Percentiles rank a stretch among this genome's conserved stretches.
Conservation (phyloP, 2,113 vertebrate genomes). For the Promerops cafer region DNA sequence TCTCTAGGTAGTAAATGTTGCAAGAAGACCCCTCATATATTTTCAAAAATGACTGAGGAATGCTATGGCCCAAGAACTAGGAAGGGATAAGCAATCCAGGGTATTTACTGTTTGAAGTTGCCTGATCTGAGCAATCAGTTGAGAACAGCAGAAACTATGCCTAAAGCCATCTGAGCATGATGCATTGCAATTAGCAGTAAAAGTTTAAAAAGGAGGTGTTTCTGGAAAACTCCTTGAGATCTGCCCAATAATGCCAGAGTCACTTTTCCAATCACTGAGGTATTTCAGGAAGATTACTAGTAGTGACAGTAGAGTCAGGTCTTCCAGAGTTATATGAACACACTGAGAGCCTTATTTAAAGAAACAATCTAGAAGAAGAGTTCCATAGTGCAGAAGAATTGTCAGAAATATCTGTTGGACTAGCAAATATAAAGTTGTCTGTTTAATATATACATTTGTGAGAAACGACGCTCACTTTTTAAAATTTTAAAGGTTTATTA, state of each 20-base stretch:
- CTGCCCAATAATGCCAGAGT: not conserved
- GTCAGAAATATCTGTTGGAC: not conserved
- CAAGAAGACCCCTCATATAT: not conserved
- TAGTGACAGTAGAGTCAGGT: not conserved
- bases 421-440: not conserved
- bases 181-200: not conserved
- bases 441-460: not conserved
- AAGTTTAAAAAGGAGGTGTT: rapidly evolving
- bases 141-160: not conserved
- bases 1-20: not conserved
- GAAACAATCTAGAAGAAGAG: not conserved
- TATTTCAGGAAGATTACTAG: not conserved
- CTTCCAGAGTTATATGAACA: not conserved
- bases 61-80: not conserved
- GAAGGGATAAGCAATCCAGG: not conserved
- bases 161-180: not conserved
- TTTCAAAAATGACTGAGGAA: not conserved
- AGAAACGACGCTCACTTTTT: too few species aligned
- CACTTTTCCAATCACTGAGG: not conserved
- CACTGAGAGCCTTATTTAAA: not conserved
- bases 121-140: not conserved
- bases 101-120: not conserved
- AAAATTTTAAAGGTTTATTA: too few species aligned
- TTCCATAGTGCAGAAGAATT: not conserved
- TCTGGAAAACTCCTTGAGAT: not conserved